Evolutionary conservation across 2,113 vertebrate genomes (phyloP), one percentile per base, ranked within the genome.

Genomic region (Spermophilus dauricus): DNA sequence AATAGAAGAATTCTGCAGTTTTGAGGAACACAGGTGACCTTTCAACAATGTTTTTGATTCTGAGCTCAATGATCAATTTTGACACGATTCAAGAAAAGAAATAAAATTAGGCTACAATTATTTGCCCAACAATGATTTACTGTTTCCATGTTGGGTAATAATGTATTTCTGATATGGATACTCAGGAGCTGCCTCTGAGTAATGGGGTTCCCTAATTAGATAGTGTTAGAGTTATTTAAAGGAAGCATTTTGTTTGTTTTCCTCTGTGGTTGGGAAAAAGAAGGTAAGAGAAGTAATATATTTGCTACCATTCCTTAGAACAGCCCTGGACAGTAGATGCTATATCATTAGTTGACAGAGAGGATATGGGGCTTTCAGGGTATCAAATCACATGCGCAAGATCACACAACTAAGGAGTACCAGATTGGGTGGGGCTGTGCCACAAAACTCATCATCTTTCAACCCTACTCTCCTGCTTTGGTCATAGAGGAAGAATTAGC

Each of bases 11-110:
- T 34, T 87, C 76, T 77, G 6, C 2, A 39, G 48, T 26, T n/a
- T 0, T 51, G 65, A 85, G 67, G 16, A 72, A 39, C 39, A 42
- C 8, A 10, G 32, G 17, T 65, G 81, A 85, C 42, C 69, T 97
- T 95, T 97, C 39, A 84, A 73, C 97, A 94, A 84, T 56, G 30
- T 1, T 73, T 90, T 88, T 80, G 61, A 85, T 63, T 30, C 67
- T 67, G 51, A 82, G n/a, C 48, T 85, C 51, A 77, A 22, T 65
- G 72, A 91, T 85, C 75, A 17, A 61, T 95, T 81, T 77, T 90
- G 65, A 95, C 26, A 87, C 28, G 84, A 82, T 72, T 84, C 51
- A 89, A 91, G 42, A 39, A 73, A 58, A 58, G 20, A 58, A 58
- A 58, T 20, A 58, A 69, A 85, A 70, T 20, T 42, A 81, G 86